Conservation (phyloP, 1,140 invertebrate genomes). For the Euschistus heros region DNA sequence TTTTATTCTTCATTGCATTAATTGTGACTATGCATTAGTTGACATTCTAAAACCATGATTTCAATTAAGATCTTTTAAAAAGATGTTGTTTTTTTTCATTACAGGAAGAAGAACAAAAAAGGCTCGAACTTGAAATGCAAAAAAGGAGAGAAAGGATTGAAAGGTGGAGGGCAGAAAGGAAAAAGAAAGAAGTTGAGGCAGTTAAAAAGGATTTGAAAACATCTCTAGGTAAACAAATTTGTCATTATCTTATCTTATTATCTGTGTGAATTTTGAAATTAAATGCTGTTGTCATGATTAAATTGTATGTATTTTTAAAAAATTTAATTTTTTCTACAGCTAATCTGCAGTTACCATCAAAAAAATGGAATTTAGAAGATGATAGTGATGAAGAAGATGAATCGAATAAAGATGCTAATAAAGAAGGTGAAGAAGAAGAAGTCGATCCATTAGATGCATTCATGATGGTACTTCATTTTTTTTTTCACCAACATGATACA, state of each 20-base stretch:
- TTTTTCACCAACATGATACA: not conserved
- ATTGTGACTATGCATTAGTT: constrained; percentile 26
- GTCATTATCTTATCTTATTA: not conserved
- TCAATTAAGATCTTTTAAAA: no score
- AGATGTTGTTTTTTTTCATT: constrained; percentile 30
- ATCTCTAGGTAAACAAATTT: constrained; percentile 24
- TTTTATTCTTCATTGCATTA: constrained; percentile 20
- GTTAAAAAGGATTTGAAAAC: constrained; percentile 59
- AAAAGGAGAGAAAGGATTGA: constrained; percentile 88
- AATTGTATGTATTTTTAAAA: not conserved
- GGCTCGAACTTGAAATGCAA: constrained; percentile 91
- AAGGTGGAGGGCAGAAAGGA: constrained; percentile 79
- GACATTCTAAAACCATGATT: constrained; percentile 29
- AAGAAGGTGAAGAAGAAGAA: constrained; percentile 51
- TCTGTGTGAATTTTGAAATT: no score
- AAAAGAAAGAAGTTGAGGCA: constrained; percentile 71
- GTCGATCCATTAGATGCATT: constrained; percentile 94
- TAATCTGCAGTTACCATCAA: constrained; percentile 48
- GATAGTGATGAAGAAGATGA: constrained; percentile 69
- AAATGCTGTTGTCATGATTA: no score
- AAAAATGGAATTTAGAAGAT: constrained; percentile 88
- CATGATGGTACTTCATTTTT: constrained; percentile 62
- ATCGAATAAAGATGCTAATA: constrained; percentile 42
- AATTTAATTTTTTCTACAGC: constrained; percentile 31
- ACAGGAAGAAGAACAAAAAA: constrained; percentile 74